These are phyloP conservation scores for Gulo gulo DNA, from an alignment of 2,113 vertebrate genomes.

Conservation along the genomic window DNA sequence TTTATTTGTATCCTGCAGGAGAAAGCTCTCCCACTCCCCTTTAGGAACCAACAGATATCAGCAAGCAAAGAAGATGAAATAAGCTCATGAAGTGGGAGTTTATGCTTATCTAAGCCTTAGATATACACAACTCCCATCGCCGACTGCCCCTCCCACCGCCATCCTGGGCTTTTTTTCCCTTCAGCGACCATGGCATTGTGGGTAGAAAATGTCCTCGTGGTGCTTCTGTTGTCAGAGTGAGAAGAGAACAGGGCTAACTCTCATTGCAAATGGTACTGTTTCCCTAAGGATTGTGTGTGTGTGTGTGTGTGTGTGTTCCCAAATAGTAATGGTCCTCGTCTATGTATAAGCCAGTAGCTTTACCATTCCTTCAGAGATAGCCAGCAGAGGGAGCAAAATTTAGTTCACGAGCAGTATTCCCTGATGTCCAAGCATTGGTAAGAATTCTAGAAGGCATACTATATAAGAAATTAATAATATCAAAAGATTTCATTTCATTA, in stretches of 20 bases:
- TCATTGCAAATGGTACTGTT: neutral
- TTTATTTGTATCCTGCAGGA: neutral
- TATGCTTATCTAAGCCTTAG: neutral
- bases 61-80: neutral
- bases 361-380: conserved; percentile 62
- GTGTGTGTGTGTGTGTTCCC: neutral
- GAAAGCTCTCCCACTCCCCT: neutral
- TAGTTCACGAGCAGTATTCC: neutral
- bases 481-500: conserved; percentile 56
- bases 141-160: neutral
- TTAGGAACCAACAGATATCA: neutral
- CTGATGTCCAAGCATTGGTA: conserved; percentile 34
- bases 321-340: neutral
- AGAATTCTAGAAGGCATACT: conserved; percentile 42
- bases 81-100: neutral
- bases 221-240: neutral
- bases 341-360: neutral
- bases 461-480: conserved; percentile 66
- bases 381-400: conserved; percentile 76
- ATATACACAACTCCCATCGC: neutral
- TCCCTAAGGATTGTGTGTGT: neutral
- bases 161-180: neutral
- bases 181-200: neutral
- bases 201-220: neutral
- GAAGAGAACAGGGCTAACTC: neutral